These are phyloP conservation scores for Nibea albiflora DNA, from an alignment of 2,113 vertebrate genomes.

Conservation along the genomic window DNA sequence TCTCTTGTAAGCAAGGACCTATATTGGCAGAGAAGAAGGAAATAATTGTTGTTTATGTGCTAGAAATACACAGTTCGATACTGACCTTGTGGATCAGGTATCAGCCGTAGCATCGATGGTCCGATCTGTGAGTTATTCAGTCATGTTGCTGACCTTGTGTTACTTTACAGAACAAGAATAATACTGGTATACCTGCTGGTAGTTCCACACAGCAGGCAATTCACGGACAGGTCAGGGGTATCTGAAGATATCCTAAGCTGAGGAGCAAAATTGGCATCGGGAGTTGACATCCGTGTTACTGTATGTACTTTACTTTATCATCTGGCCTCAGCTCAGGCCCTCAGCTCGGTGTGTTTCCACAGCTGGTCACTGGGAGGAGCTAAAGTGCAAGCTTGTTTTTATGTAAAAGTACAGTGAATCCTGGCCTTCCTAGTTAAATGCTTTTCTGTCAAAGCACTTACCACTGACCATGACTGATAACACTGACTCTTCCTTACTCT, in stretches of 20 bases:
- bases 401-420: background rate
- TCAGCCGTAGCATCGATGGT: background rate
- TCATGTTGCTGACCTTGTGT: background rate
- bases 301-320: background rate
- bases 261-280: background rate
- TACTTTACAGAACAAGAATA: background rate
- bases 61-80: background rate
- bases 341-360: conserved; percentile 25
- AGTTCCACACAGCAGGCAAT: background rate
- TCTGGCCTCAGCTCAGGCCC: background rate
- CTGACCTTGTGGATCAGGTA: background rate
- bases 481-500: background rate
- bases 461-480: background rate
- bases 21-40: background rate
- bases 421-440: background rate
- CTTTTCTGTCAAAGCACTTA: background rate
- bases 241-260: background rate
- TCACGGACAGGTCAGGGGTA: background rate
- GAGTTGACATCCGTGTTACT: background rate
- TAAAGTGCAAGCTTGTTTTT: conserved; percentile 29
- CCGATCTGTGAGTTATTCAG: too few relatives aligned
- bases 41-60: background rate
- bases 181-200: too few relatives aligned
- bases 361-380: conserved; percentile 65
- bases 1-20: background rate